Percentiles rank a stretch among this genome's conserved stretches.
phyloP scores from a whole-genome alignment of 1,140 invertebrate species.

The Saccostrea cuccullata region DNA sequence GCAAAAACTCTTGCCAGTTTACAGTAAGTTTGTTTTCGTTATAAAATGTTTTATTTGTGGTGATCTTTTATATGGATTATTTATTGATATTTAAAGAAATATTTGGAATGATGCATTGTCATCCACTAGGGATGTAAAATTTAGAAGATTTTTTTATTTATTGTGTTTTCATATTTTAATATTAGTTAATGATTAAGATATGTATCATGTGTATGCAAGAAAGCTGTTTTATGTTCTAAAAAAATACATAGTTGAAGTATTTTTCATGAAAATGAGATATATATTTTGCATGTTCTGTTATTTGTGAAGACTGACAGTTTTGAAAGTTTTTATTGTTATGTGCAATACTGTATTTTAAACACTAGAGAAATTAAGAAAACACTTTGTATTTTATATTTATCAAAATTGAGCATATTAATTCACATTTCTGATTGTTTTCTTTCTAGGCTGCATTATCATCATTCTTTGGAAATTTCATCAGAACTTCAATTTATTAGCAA shows the following conservation, averaged over 20 bases:
- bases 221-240: not conserved
- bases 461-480: too few species aligned
- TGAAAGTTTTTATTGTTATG: not conserved
- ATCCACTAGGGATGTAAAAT: constrained; percentile 31
- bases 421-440: too few species aligned
- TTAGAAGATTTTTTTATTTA: not conserved
- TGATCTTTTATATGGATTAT: not conserved
- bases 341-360: not conserved
- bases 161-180: constrained; percentile 29
- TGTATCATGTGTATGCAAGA: not conserved
- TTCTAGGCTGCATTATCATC: too few species aligned
- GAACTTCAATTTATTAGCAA: too few species aligned
- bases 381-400: not conserved
- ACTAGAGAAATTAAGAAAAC: not conserved
- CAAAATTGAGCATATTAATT: not conserved
- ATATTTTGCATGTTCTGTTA: not conserved
- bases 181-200: not conserved
- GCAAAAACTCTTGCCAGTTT: not conserved
- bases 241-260: not conserved
- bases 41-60: not conserved
- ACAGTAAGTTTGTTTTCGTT: not conserved
- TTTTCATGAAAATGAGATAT: not conserved
- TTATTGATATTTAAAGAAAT: not conserved
- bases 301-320: not conserved
- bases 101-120: not conserved